Base-by-base conservation (phyloP, 2,113 vertebrate species). In the Chloropsis cyanopogon region DNA sequence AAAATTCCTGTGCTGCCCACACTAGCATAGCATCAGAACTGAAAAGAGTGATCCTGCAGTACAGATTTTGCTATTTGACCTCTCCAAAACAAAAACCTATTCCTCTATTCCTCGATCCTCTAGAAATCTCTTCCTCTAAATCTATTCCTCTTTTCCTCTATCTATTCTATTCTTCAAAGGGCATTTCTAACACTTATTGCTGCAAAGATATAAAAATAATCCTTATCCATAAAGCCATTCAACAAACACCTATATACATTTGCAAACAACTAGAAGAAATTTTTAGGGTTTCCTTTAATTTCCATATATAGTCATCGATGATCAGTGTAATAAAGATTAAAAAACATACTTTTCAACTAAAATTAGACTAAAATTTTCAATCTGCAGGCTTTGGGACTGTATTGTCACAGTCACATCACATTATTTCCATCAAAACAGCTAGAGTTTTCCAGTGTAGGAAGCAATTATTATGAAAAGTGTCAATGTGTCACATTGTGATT, bases 401-500 rank as follows among this genome's bases (percentile, higher is more conserved):
- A 47, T 54, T 95, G 81, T 93, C 94, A 83, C 72, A 92, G 79
- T 86, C 93, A 88, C 52, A 79, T 93, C 76, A 72, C 17, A n/a
- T 91, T 88, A 87, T 69, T 97, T 92, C 76, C 84, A 88, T 57
- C 37, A 92, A 86, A 96, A 94, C 61, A 94, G 92, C 91, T 90
- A 92, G 92, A 91, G 79, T 56, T 93, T 97, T 95, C 91, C 86
- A 84, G 86, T 64, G 84, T 54, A 93, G 69, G 82, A 92, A 97
- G 89, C 88, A 96, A 94, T 96, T 96, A 96, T 61, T 79, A 92
- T 81, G 75, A 96, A 59, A 84, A 85, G 23, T 77, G 91, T 86
- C 89, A 91, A 80, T 11, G 54, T 95, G 93, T 90, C 57, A 60
- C 35, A 18, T 26, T 60, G 57, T 33, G 37, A 84, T 94, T 92